Evolutionary conservation across 2,888 invertebrate genomes (phyloP).

Genomic region (Amiota communis): DNA sequence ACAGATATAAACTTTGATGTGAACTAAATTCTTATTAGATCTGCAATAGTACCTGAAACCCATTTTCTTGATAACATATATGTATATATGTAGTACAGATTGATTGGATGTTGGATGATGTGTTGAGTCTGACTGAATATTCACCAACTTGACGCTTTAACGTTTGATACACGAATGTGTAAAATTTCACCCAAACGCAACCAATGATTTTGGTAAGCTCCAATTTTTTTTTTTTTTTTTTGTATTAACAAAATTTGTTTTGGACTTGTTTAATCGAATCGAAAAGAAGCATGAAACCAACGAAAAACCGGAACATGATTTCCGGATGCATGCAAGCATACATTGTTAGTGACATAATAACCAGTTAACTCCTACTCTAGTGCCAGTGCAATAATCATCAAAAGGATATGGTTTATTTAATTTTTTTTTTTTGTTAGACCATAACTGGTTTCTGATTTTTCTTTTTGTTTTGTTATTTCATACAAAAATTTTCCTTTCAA

Average conservation of each 20-base stretch:
- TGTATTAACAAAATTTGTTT: too few relatives aligned
- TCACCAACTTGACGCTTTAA: conserved; percentile 18
- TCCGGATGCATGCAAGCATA: conserved; percentile 3
- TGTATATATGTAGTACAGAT: conserved; percentile 38
- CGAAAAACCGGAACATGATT: conserved; percentile 17
- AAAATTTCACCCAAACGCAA: neutral
- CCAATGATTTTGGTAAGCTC: neutral
- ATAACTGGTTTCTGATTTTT: conserved; percentile 45
- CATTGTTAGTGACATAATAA: conserved; percentile 43
- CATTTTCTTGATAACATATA: conserved; percentile 50
- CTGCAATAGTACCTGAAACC: conserved; percentile 54
- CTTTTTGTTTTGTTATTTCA: conserved; percentile 40
- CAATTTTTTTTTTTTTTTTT: neutral
- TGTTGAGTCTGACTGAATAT: conserved; percentile 33
- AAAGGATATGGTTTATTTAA: neutral
- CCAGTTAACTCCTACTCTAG: conserved; percentile 31
- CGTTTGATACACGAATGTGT: conserved; percentile 28
- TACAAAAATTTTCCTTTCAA: neutral
- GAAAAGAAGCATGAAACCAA: neutral
- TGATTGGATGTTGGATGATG: conserved; percentile 15
- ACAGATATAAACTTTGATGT: neutral
- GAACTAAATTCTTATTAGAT: neutral
- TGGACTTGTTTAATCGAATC: too few relatives aligned
- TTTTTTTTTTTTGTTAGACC: conserved; percentile 31
- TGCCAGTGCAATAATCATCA: conserved; percentile 11